Conservation (phyloP, 2,888 invertebrate species). For the Hesperia comma region DNA sequence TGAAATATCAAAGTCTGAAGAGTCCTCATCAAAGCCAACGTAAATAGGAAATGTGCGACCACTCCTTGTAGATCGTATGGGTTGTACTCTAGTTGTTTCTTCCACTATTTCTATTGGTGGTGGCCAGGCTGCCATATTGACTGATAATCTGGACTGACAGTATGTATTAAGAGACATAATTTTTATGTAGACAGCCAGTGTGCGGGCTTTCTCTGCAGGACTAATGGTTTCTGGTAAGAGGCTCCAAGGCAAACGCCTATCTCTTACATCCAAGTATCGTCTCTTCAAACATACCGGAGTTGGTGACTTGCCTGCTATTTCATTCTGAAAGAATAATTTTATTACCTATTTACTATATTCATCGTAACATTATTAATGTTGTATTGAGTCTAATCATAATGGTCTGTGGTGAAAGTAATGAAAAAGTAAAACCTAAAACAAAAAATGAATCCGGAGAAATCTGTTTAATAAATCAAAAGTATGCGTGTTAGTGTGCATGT, state of each 20-base stretch:
- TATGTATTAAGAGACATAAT: conserved; percentile 75
- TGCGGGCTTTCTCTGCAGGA: conserved; percentile 70
- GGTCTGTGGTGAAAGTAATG: no score
- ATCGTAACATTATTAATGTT: no score
- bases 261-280: conserved; percentile 68
- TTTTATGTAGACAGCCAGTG: conserved; percentile 73
- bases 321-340: conserved; percentile 48
- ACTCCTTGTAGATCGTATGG: conserved; percentile 72
- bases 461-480: no score
- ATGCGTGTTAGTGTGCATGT: no score
- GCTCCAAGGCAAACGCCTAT: conserved; percentile 78
- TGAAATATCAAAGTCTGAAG: conserved; percentile 72
- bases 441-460: no score
- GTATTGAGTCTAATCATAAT: no score
- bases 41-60: conserved; percentile 74
- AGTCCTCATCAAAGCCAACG: conserved; percentile 75
- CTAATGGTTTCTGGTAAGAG: conserved; percentile 64
- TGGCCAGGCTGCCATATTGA: conserved; percentile 70
- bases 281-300: conserved; percentile 65
- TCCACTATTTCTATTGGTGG: conserved; percentile 75
- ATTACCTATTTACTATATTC: background rate
- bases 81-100: conserved; percentile 66
- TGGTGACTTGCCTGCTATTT: conserved; percentile 47
- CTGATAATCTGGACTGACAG: conserved; percentile 67
- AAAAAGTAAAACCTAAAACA: no score